Conservation (phyloP, 1,140 invertebrate genomes). For the Leptoteleia sp. region DNA sequence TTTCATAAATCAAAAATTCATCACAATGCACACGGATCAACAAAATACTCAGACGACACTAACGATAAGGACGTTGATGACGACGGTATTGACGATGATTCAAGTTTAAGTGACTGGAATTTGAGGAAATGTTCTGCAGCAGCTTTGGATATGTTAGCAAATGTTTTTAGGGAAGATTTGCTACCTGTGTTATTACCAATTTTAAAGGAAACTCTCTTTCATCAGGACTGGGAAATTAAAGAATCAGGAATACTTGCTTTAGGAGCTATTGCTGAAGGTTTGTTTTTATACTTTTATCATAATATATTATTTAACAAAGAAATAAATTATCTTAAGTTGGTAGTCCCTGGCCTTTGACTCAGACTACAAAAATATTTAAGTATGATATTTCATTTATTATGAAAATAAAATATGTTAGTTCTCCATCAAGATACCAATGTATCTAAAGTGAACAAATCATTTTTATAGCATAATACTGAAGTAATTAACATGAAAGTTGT, state of each 20-base stretch:
- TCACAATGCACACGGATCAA: conserved; percentile 81
- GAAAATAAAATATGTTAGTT: no score
- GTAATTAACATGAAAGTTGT: no score
- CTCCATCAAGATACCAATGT: no score
- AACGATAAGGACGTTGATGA: conserved; percentile 91
- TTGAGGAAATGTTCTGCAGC: conserved; percentile 98
- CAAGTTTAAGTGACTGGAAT: conserved; percentile 98
- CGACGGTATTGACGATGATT: conserved; percentile 93
- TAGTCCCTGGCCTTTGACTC: no score
- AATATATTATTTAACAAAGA: no score
- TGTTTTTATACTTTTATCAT: conserved; percentile 13
- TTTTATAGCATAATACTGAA: no score
- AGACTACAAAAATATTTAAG: no score
- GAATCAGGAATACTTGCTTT: conserved; percentile 97
- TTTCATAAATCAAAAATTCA: conserved; percentile 96
- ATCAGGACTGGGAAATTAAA: conserved; percentile 97
- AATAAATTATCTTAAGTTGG: no score
- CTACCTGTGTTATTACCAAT: conserved; percentile 97
- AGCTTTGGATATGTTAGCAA: conserved; percentile 97
- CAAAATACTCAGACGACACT: conserved; percentile 80
- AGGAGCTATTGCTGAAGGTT: conserved; percentile 98
- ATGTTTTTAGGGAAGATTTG: conserved; percentile 97
- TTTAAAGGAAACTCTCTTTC: conserved; percentile 97
- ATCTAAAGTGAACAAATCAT: no score
- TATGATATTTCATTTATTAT: no score